Percentiles rank a stretch among this genome's conserved stretches.
Conservation (phyloP, 2,113 vertebrate genomes). For the Danio rerio region GRCz12tu NC_133181.1:18303001-18303500, state of each 20-base stretch:
- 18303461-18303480: not conserved
- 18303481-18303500: not conserved
- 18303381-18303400: constrained; percentile 96
- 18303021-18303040: too few relatives aligned
- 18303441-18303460: not conserved
- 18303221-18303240: not conserved
- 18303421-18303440: constrained; percentile 82
- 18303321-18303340: constrained; percentile 95
- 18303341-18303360: constrained; percentile 89
- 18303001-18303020: too few relatives aligned
- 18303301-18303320: constrained; percentile 99
- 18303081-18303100: too few relatives aligned
- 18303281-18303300: constrained; percentile 97
- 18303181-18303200: too few relatives aligned
- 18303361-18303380: too few relatives aligned
- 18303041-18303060: too few relatives aligned
- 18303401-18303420: constrained; percentile 99
- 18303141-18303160: too few relatives aligned
- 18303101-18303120: too few relatives aligned
- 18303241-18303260: constrained; percentile 86
- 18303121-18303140: too few relatives aligned
- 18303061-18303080: too few relatives aligned
- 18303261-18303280: constrained; percentile 99
- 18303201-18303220: not conserved
- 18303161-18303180: too few relatives aligned